phyloP scores from a whole-genome alignment of 2,888 invertebrate genomes.

The Mimumesa dahlbomi region DNA sequence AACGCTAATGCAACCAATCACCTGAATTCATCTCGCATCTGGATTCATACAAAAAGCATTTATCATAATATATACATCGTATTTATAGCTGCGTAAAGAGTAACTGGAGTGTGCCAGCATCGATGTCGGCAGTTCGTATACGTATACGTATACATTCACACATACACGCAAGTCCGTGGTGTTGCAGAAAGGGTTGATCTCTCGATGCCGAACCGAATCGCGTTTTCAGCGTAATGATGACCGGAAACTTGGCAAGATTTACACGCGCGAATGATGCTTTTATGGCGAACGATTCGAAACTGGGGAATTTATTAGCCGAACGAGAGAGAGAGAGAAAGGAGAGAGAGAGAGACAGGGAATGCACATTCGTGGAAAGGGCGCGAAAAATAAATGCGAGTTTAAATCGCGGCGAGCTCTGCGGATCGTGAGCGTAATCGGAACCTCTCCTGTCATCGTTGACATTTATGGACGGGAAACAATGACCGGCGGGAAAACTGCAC shows the following conservation, averaged over 20 bases:
- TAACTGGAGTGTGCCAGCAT: too few species aligned
- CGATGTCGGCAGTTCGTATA: too few species aligned
- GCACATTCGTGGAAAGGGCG: constrained; percentile 29
- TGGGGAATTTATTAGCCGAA: constrained; percentile 57
- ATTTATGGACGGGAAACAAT: constrained; percentile 60
- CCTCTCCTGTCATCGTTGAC: constrained; percentile 53
- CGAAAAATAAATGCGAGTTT: constrained; percentile 56
- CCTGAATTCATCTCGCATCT: too few species aligned
- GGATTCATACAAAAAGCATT: too few species aligned
- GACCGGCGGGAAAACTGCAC: constrained; percentile 47
- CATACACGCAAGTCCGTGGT: too few species aligned
- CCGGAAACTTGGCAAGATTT: constrained; percentile 7
- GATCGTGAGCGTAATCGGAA: constrained; percentile 28
- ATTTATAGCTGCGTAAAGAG: too few species aligned
- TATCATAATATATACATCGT: too few species aligned
- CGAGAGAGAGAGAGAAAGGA: too few species aligned
- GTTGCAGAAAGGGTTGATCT: too few species aligned
- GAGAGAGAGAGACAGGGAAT: too few species aligned
- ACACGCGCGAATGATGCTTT: constrained; percentile 36
- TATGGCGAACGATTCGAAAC: constrained; percentile 48
- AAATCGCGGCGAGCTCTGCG: constrained; percentile 39
- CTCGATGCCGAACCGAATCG: constrained; percentile 16
- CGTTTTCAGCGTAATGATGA: constrained; percentile 26
- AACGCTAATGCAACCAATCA: too few species aligned
- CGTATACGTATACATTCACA: too few species aligned